Evolutionary conservation across 2,888 invertebrate species (phyloP), one percentile per base, ranked within the genome.

Genomic region (Cryptocephalus primarius): DNA sequence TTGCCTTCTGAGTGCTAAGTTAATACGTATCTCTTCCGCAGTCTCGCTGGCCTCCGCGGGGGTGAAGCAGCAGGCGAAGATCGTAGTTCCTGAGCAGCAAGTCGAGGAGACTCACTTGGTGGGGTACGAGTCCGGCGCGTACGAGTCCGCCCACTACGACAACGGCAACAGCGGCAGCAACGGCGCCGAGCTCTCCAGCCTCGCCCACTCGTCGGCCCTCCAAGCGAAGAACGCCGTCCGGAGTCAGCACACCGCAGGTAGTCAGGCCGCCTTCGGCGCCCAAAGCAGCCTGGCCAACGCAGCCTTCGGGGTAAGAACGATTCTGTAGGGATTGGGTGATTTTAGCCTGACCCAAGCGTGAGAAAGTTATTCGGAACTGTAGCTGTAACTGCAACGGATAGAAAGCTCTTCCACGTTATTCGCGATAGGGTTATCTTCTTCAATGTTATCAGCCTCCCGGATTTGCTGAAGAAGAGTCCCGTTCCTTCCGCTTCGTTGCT

Each of bases 191-290:
- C 60, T 85, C 9, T 73, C 80, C 47, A 79, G 78, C 38, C 77
- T 81, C 34, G 82, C 81, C 1, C 76, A 79, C 33, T 79, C 77
- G 0, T 84, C 85, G 0, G 85, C 85, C 0, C 79, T 83, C 57
- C 82, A 83, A 63, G 85, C 85, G 9, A 79, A 80, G 57, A 79
- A 79, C 10, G 83, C 83, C 8, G 73, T 77, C 8, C 72, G 71
- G 3, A 83, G 78, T 56, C 85, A 85, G 61, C 79, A 79, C 32
- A 79, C 81, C 0, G 85, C 85, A 0, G 85, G 79, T 1, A 80
- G 80, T 47, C 85, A 85, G 62, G 85, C 85, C 0, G 83, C 85
- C 1, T 85, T 81, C 59, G 78, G 81, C 4, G 84, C 83, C 0
- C 83, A 84, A 68, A 85, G 80, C 58, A 81, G 80, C 0, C 60